Percentiles rank a stretch among this genome's conserved stretches.
phyloP scores from a whole-genome alignment of 2,888 invertebrate genomes.

The Dendrolimus houi region DNA sequence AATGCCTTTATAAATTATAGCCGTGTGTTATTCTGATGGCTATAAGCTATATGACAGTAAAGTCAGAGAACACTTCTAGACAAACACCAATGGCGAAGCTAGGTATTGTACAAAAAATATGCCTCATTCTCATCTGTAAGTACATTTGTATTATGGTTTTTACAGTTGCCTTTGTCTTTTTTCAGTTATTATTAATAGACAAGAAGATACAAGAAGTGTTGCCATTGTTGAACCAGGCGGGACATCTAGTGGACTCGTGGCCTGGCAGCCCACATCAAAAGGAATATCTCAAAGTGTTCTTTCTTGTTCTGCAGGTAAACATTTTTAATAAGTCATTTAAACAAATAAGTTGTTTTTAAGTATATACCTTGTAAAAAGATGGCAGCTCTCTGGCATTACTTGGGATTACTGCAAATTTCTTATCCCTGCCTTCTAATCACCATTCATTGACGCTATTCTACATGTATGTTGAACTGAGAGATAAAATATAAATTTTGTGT shows the following conservation, averaged over 20 bases:
- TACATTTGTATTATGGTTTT: background rate
- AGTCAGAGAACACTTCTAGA: too few species aligned
- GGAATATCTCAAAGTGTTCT: constrained; percentile 97
- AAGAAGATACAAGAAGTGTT: constrained; percentile 96
- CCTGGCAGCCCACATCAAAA: constrained; percentile 92
- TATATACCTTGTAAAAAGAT: too few species aligned
- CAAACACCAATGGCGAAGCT: background rate
- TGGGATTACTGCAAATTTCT: too few species aligned
- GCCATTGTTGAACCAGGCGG: constrained; percentile 90
- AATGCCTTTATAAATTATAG: too few species aligned
- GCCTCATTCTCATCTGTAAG: background rate
- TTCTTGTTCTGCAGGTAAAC: constrained; percentile 90
- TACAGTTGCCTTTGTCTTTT: constrained; percentile 16
- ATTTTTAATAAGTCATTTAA: background rate
- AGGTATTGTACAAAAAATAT: background rate
- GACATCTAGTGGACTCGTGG: constrained; percentile 93
- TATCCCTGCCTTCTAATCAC: too few species aligned
- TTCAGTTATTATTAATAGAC: constrained; percentile 92
- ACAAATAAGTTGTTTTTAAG: background rate
- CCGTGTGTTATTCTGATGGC: background rate
- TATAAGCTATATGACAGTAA: background rate
- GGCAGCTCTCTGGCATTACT: too few species aligned
- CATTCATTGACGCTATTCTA: too few species aligned
- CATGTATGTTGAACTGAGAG: too few species aligned
- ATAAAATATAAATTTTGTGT: too few species aligned